Base-by-base conservation (phyloP, 1,140 invertebrate species). In the Drosophila quadrilineata region DNA sequence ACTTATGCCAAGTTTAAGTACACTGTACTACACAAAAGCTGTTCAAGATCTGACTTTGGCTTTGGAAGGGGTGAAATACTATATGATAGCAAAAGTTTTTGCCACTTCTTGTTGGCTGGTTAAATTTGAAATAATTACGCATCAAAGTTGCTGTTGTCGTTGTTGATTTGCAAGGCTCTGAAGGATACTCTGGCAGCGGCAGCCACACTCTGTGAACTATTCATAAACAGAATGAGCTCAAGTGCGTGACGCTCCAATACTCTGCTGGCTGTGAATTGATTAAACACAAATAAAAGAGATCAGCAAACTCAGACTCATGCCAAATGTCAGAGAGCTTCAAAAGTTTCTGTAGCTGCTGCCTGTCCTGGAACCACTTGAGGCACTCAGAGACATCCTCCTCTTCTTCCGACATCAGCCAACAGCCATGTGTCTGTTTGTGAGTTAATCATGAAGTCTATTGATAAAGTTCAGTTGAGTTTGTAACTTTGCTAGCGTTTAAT, bases 361-460 rank as follows among this genome's bases (percentile, higher is more conserved):
- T n/a, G n/a, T n/a, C n/a, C n/a, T n/a, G n/a, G n/a, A n/a, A n/a
- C n/a, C n/a, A n/a, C n/a, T n/a, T n/a, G n/a, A n/a, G n/a, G n/a
- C n/a, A n/a, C n/a, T n/a, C n/a, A n/a, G n/a, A n/a, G n/a, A n/a
- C n/a, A n/a, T n/a, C n/a, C n/a, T n/a, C n/a, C n/a, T n/a, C n/a
- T n/a, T n/a, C n/a, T n/a, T n/a, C n/a, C n/a, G n/a, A n/a, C n/a
- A n/a, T n/a, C n/a, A n/a, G n/a, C n/a, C n/a, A n/a, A n/a, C n/a
- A n/a, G n/a, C n/a, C n/a, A n/a, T n/a, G 28, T 6, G 21, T 14
- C 10, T 58, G 28, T 12, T 24, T 31, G 24, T 54, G 17, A 85
- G 77, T 84, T 84, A 85, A 84, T 84, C 85, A 85, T n/a, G 74
- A 59, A 58, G 79, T 57, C 66, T 36, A 85, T 85, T 85, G 79